Base-by-base conservation (phyloP, 1,140 invertebrate genomes). In the Saxidomus purpurata region DNA sequence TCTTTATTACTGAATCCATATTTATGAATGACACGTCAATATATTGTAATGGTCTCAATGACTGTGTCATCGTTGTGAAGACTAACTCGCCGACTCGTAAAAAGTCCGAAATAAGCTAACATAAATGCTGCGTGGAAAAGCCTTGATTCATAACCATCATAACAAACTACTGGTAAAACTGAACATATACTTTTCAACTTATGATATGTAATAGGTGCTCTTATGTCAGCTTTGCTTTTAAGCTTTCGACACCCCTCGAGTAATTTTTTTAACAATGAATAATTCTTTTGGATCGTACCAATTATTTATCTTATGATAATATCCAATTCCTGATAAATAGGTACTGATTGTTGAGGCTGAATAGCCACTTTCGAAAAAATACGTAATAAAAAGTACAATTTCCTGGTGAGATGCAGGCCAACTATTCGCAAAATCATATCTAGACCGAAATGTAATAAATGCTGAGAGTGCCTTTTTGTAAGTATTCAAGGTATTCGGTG, bases 31-130 rank as follows among this genome's bases (percentile, higher is more conserved):
- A 55, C 52, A 55, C 52, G 13, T 55, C 52, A 19, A 19, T 3
- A 55, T 3, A 15, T 55, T 55, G 52, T 22, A 55, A 19, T 15
- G 52, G 15, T n/a, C 52, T 55, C 19, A 11, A 11, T 55, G 19
- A n/a, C 52, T 55, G 52, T n/a, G 52, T 13, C 52, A 55, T 19
- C 4, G 52, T 55, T 55, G 52, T 55, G 19, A 15, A 63, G 8
- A 63, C 59, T 28, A 63, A 4, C 15, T 87, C 85, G 28, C 74
- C 63, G 1, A 87, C 40, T 0, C 83, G 1, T n/a, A 36, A 76
- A 55, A 0, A 85, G 15, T 19, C 83, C 83, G 36, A 61, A 79
- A 77, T 63, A 79, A 25, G 85, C 49, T 28, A 79, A 4, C 2
- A n/a, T 34, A 52, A 1, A 74, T 31, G 49, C 34, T 59, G 85